Evolutionary conservation across 2,888 invertebrate genomes (phyloP).

Genomic region (Lamproptera curius): DNA sequence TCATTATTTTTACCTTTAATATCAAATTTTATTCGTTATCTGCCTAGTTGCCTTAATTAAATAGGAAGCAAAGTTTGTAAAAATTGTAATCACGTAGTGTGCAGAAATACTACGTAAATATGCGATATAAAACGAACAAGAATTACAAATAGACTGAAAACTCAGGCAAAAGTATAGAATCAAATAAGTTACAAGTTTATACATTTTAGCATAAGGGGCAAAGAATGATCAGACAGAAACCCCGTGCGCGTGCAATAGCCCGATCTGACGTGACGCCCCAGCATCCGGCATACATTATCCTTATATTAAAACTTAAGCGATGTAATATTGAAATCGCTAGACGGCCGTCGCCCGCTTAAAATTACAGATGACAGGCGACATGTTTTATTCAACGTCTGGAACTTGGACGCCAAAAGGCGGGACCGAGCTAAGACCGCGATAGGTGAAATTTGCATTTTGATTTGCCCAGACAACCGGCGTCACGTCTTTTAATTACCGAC

Average conservation of each 20-base stretch:
- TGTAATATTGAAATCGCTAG: constrained; percentile 48
- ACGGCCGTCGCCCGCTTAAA: constrained; percentile 51
- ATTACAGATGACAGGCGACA: constrained; percentile 57
- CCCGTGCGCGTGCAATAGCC: constrained; percentile 1
- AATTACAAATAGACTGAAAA: not conserved
- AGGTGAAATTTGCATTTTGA: constrained; percentile 33
- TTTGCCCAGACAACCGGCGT: constrained; percentile 21
- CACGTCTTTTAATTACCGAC: constrained; percentile 26
- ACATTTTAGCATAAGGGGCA: no score
- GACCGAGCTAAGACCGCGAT: constrained; percentile 12
- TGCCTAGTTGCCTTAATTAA: not conserved
- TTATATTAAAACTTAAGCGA: constrained; percentile 26
- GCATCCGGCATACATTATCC: constrained; percentile 21
- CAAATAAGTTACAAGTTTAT: not conserved
- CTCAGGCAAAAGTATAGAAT: not conserved
- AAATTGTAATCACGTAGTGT: no score
- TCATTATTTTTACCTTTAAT: not conserved
- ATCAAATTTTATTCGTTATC: not conserved
- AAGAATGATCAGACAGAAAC: constrained; percentile 1
- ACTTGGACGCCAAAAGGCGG: constrained; percentile 48
- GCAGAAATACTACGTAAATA: no score
- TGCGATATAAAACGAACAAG: not conserved
- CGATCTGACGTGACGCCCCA: not conserved
- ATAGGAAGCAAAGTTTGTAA: no score
- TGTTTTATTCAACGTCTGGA: constrained; percentile 61